Percentiles rank a stretch among this genome's conserved stretches.
Evolutionary conservation across 1,140 invertebrate genomes (phyloP).

Genomic region (Caenorhabditis remanei): DNA sequence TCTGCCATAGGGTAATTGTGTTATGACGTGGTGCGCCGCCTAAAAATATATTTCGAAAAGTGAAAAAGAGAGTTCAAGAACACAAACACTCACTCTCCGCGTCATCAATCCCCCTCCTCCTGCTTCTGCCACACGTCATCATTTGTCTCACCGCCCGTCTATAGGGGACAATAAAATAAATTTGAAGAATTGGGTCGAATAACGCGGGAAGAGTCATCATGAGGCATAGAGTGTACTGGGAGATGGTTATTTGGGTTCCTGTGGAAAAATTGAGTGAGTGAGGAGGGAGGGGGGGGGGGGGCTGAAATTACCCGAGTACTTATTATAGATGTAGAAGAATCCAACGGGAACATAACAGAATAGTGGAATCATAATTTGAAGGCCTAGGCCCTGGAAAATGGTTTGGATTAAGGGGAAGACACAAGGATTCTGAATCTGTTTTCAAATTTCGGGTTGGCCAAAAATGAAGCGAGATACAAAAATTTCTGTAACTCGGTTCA

Average conservation of each 20-base stretch:
- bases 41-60: neutral
- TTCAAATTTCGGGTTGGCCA: too few relatives aligned
- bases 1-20: neutral
- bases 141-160: neutral
- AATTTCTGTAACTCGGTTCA: too few relatives aligned
- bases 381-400: constrained; percentile 18
- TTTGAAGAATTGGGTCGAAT: constrained; percentile 33
- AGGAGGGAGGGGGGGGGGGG: too few relatives aligned
- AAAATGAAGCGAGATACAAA: too few relatives aligned
- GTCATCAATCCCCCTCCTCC: neutral
- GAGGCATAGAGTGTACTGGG: constrained; percentile 23
- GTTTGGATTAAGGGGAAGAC: neutral
- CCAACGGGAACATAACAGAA: constrained; percentile 37
- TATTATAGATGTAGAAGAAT: constrained; percentile 28
- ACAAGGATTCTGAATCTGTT: too few relatives aligned
- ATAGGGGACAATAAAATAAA: constrained; percentile 42
- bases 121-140: neutral
- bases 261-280: neutral
- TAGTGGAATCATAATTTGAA: constrained; percentile 8
- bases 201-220: constrained; percentile 22
- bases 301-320: neutral
- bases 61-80: neutral
- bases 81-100: neutral
- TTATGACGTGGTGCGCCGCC: neutral
- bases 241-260: constrained; percentile 1